These are phyloP conservation scores for Crematogaster levior DNA, from an alignment of 2,888 invertebrate species.

Conservation along the genomic window DNA sequence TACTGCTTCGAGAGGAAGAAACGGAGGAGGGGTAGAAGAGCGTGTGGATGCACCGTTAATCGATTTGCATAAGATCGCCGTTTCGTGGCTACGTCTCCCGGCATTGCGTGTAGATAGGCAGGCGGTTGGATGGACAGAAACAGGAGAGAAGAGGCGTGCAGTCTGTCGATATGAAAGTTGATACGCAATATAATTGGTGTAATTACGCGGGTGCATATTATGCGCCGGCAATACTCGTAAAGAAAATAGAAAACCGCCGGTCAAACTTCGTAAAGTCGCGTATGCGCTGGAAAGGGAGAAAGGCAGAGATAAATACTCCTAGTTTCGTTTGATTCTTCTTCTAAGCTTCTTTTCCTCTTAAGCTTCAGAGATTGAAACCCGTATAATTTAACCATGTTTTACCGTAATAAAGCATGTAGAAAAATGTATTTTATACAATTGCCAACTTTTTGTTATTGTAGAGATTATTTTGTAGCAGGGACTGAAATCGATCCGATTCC, in stretches of 20 bases:
- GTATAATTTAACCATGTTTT: constrained; percentile 8
- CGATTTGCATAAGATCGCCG: constrained; percentile 72
- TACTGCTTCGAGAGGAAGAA: neutral
- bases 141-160: neutral
- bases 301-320: constrained; percentile 43
- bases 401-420: neutral
- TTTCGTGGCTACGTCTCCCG: constrained; percentile 23
- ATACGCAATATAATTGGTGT: constrained; percentile 59
- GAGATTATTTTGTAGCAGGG: neutral
- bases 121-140: neutral
- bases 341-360: neutral
- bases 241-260: constrained; percentile 62
- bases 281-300: neutral
- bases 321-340: neutral
- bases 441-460: neutral
- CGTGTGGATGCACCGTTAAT: constrained; percentile 73
- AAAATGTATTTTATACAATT: neutral
- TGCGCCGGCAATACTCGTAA: constrained; percentile 54
- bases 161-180: constrained; percentile 48
- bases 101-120: constrained; percentile 21
- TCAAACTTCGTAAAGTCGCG: constrained; percentile 16
- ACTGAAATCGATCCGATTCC: neutral
- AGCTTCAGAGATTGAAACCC: neutral
- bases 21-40: neutral
- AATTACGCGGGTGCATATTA: constrained; percentile 65